These are phyloP conservation scores for Drosophila serrata DNA, from an alignment of 1,140 invertebrate species.

Conservation along the genomic window DNA sequence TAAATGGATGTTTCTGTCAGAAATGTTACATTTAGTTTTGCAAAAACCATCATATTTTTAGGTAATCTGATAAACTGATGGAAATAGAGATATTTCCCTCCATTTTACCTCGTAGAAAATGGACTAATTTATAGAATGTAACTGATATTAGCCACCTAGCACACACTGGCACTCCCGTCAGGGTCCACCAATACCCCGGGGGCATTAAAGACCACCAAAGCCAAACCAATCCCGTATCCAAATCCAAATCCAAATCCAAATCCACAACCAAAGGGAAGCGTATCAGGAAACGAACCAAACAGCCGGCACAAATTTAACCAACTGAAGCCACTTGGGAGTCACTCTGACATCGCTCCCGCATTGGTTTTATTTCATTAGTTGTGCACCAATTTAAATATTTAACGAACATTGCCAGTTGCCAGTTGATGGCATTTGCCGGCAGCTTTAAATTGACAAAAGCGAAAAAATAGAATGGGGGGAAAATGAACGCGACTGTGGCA, in stretches of 20 bases:
- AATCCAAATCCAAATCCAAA: conserved; percentile 4
- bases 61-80: conserved; percentile 1
- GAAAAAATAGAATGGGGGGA: conserved; percentile 7
- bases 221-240: conserved; percentile 6
- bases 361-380: conserved; percentile 80
- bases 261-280: background rate
- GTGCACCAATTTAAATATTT: conserved; percentile 80
- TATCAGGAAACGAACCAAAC: conserved; percentile 41
- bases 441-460: conserved; percentile 75
- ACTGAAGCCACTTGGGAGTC: conserved; percentile 60
- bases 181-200: conserved; percentile 11
- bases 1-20: background rate
- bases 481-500: conserved; percentile 50
- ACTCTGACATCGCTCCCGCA: conserved; percentile 50
- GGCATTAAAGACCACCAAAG: conserved; percentile 34
- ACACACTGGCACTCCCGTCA: background rate
- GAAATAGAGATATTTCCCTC: background rate
- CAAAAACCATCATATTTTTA: background rate
- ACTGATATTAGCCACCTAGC: conserved; percentile 6
- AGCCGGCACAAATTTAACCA: conserved; percentile 60
- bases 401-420: conserved; percentile 62
- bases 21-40: background rate
- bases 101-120: background rate
- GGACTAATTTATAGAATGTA: background rate
- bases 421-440: conserved; percentile 67